Base-by-base conservation (phyloP, 2,888 invertebrate genomes). In the Chironomus riparius region DNA sequence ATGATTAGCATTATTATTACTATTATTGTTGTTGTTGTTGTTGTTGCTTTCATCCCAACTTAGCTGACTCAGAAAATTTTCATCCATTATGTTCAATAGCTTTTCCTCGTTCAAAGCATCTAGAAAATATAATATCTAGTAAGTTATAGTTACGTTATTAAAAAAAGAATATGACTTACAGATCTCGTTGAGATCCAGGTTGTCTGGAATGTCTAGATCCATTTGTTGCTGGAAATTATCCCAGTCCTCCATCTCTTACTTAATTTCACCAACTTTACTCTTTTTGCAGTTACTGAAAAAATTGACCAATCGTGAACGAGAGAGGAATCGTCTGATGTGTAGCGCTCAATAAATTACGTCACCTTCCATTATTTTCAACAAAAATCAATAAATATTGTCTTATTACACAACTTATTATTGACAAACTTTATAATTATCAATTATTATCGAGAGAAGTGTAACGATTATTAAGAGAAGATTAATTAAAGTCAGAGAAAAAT, bases 141-240 rank as follows among this genome's bases (percentile, higher is more conserved):
- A 15, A 56, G 6, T 56, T 56, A 2, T 18, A 56, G 4, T 15
- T n/a, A 15, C 18, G 7, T 18, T 48, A 47, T 73, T 56, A 22
- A 3, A 68, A 18, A 5, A 15, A 13, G 2, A 22, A 21, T 15
- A 6, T 22, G 13, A 68, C 74, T 72, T 47, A 72, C 72, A 72
- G n/a, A 74, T 74, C 22, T 74, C 74, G 68, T 74, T 68, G 24
- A 68, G 74, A 38, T 74, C 68, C 0, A 74, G 15, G 68, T 50
- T 74, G 15, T 74, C 74, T 65, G 74, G 74, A 22, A 74, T 74
- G 47, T 74, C 74, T n/a, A 74, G 15, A 68, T 74, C 74, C 74
- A 74, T 74, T 47, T 74, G 74, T 5, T 74, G 74, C 22, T 72
- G 72, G 48, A 74, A 74, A 12, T 74, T 47, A 7, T 74, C 74